These are phyloP conservation scores for Acestrorhynchus altus DNA, from an alignment of 2,797 vertebrate genomes.

Conservation along the genomic window DNA sequence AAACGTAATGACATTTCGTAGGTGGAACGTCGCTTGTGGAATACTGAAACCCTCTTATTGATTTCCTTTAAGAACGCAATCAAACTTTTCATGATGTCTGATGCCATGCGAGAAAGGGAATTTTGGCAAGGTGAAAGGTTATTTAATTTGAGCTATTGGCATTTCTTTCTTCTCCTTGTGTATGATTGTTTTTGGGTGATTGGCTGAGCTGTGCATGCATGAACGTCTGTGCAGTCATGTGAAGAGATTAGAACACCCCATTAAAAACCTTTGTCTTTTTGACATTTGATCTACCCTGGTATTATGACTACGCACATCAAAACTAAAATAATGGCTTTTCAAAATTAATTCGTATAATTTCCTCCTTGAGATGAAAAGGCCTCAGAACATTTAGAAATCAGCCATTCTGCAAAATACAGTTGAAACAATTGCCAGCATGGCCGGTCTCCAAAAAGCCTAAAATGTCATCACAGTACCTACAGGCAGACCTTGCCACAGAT, in stretches of 20 bases:
- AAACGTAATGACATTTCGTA: constrained; percentile 77
- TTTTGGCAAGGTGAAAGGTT: constrained; percentile 66
- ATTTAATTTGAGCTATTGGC: constrained; percentile 70
- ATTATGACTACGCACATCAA: too few relatives aligned
- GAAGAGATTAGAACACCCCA: background rate
- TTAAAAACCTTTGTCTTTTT: too few relatives aligned
- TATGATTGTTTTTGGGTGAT: constrained; percentile 23
- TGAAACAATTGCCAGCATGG: too few relatives aligned
- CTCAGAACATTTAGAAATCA: too few relatives aligned
- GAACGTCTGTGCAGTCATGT: background rate
- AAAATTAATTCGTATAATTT: too few relatives aligned
- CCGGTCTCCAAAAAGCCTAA: too few relatives aligned
- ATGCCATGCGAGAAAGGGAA: constrained; percentile 56
- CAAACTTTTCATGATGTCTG: constrained; percentile 74
- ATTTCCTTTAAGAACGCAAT: constrained; percentile 84
- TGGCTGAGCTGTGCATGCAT: background rate
- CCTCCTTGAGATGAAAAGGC: too few relatives aligned
- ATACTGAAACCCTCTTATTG: constrained; percentile 74
- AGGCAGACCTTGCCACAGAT: too few relatives aligned
- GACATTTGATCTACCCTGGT: too few relatives aligned
- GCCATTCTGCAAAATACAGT: too few relatives aligned
- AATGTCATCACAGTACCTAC: too few relatives aligned
- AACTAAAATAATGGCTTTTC: too few relatives aligned
- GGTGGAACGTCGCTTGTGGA: constrained; percentile 73
- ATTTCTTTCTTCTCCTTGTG: constrained; percentile 51